Conservation (phyloP, 2,113 vertebrate species). For the Muntiacus muntjak region DNA sequence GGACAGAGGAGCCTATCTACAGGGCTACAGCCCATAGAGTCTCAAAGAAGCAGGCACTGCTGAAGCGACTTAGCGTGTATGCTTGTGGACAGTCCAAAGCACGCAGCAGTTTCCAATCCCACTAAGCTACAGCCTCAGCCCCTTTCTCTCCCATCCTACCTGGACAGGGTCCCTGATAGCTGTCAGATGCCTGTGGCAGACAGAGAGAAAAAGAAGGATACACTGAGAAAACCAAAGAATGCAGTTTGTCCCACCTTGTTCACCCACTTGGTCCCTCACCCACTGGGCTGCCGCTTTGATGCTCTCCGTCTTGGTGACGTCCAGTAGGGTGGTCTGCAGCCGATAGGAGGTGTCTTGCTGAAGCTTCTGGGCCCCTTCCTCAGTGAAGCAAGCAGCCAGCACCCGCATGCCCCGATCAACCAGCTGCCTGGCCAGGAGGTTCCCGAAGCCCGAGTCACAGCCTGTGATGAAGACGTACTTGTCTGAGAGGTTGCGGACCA, state of each 20-base stretch:
- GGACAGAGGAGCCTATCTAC: not conserved
- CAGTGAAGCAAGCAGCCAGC: slow-evolving; percentile 85
- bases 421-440: slow-evolving; percentile 85
- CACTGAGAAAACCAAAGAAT: not conserved
- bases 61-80: not conserved
- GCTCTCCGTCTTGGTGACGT: slow-evolving; percentile 83
- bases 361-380: slow-evolving; percentile 81
- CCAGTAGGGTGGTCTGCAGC: slow-evolving; percentile 83
- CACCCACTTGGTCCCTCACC: slow-evolving; percentile 81
- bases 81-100: not conserved
- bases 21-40: not conserved
- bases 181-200: not conserved
- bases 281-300: slow-evolving; percentile 77
- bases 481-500: slow-evolving; percentile 72
- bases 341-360: slow-evolving; percentile 75
- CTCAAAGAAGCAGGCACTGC: not conserved
- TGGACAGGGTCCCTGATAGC: not conserved
- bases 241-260: slow-evolving; percentile 78
- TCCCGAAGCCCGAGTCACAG: slow-evolving; percentile 92
- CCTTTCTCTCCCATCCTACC: not conserved
- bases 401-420: slow-evolving; percentile 83
- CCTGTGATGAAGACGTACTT: slow-evolving; percentile 90
- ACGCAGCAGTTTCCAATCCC: not conserved
- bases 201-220: not conserved
- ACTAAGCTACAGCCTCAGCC: not conserved